Evolutionary conservation across 2,113 vertebrate genomes (phyloP).

Genomic region (Mystacornis crossleyi): DNA sequence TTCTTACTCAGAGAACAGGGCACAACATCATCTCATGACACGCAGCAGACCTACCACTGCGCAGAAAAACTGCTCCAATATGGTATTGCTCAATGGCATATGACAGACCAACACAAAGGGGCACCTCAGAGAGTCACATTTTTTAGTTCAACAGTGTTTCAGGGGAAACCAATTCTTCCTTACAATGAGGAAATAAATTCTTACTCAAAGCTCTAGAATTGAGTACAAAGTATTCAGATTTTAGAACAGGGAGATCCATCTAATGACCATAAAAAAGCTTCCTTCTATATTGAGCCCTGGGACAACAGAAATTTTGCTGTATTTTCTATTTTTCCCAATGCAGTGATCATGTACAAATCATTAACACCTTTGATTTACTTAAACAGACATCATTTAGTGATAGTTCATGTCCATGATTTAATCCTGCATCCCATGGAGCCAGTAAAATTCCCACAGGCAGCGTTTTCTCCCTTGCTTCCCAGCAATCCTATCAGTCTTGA

Average conservation of each 20-base stretch:
- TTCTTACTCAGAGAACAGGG: neutral
- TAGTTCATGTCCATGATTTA: neutral
- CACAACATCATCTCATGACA: accelerated
- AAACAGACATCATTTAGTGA: neutral
- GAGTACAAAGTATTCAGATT: neutral
- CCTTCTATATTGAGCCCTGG: neutral
- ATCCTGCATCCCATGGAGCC: neutral
- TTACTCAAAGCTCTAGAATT: neutral
- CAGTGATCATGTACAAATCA: neutral
- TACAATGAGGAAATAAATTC: neutral
- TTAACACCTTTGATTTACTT: neutral
- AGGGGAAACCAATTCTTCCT: neutral
- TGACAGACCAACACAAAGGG: neutral
- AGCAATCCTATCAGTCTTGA: neutral
- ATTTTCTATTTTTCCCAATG: neutral
- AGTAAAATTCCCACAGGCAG: neutral
- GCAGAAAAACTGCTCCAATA: neutral
- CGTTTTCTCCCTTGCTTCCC: neutral
- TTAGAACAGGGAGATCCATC: neutral
- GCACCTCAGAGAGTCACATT: neutral
- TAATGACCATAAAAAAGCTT: neutral
- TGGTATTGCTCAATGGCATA: accelerated
- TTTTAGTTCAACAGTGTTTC: neutral
- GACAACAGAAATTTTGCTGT: neutral
- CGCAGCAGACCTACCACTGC: neutral